Conservation (phyloP, 2,888 invertebrate genomes). For the Thymelicus lineola region DNA sequence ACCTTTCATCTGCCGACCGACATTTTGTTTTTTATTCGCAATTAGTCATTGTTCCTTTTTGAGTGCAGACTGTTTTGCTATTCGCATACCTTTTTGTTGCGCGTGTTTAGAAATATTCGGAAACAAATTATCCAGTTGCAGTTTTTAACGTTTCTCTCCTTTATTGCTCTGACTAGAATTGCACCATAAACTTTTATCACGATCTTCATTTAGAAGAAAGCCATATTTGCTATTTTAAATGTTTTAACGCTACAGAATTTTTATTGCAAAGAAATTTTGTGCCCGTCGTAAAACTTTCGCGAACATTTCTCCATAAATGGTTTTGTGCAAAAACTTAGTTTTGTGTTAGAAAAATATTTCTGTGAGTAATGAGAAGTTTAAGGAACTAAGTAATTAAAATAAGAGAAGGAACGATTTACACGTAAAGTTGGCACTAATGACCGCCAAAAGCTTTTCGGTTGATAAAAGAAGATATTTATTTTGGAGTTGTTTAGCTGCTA, state of each 20-base stretch:
- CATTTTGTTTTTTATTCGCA: slow-evolving; percentile 42
- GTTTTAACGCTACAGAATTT: slow-evolving; percentile 21
- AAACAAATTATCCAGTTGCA: slow-evolving; percentile 30
- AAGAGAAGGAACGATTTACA: too few relatives aligned
- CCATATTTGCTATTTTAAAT: slow-evolving; percentile 7
- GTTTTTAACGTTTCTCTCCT: slow-evolving; percentile 10
- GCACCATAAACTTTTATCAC: slow-evolving; percentile 28
- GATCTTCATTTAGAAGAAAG: slow-evolving; percentile 20
- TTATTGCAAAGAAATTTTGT: slow-evolving; percentile 27
- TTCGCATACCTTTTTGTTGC: slow-evolving; percentile 34
- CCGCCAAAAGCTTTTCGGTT: too few relatives aligned
- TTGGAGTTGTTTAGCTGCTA: too few relatives aligned
- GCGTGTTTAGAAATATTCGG: slow-evolving; percentile 31
- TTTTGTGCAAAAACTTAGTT: background rate
- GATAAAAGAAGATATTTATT: too few relatives aligned
- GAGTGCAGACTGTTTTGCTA: slow-evolving; percentile 37
- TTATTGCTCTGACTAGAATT: slow-evolving; percentile 22
- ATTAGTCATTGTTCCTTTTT: slow-evolving; percentile 42
- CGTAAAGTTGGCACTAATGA: too few relatives aligned
- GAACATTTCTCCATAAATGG: background rate
- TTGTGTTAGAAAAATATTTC: background rate
- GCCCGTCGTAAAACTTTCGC: slow-evolving; percentile 18
- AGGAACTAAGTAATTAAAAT: too few relatives aligned
- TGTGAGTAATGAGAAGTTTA: too few relatives aligned
- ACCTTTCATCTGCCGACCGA: slow-evolving; percentile 59